Evolutionary conservation across 2,797 vertebrate species (phyloP).

Genomic region (Spea hammondii): DNA sequence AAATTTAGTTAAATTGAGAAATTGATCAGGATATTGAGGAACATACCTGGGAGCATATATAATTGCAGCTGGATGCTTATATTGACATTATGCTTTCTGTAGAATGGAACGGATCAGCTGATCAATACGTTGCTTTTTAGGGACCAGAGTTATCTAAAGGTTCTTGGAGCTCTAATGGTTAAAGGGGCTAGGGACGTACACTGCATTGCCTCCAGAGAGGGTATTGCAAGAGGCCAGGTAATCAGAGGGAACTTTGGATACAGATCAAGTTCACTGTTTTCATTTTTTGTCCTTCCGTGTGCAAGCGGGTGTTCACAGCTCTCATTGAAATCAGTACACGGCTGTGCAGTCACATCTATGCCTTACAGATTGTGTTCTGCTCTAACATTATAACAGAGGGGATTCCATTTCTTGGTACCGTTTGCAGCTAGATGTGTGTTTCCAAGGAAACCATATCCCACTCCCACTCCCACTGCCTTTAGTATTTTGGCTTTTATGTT

Average conservation of each 20-base stretch:
- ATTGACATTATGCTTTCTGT: no score
- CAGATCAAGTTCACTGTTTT: slow-evolving; percentile 6
- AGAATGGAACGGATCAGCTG: no score
- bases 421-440: slow-evolving; percentile 50
- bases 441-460: slow-evolving; percentile 47
- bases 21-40: not conserved
- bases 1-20: not conserved
- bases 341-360: slow-evolving; percentile 33
- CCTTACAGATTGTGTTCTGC: slow-evolving; percentile 33
- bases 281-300: slow-evolving; percentile 29
- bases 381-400: slow-evolving; percentile 49
- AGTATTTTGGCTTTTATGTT: slow-evolving; percentile 31
- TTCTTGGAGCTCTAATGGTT: no score
- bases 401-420: slow-evolving; percentile 48
- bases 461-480: slow-evolving; percentile 14
- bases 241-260: slow-evolving; percentile 13
- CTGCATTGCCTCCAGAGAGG: no score
- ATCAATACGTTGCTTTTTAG: no score
- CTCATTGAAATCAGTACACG: slow-evolving; percentile 21
- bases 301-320: slow-evolving; percentile 3
- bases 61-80: no score
- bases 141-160: no score
- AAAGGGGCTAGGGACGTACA: no score
- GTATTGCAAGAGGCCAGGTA: not conserved
- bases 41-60: no score